phyloP scores from a whole-genome alignment of 1,140 invertebrate species.

The Chlorops oryzae region DNA sequence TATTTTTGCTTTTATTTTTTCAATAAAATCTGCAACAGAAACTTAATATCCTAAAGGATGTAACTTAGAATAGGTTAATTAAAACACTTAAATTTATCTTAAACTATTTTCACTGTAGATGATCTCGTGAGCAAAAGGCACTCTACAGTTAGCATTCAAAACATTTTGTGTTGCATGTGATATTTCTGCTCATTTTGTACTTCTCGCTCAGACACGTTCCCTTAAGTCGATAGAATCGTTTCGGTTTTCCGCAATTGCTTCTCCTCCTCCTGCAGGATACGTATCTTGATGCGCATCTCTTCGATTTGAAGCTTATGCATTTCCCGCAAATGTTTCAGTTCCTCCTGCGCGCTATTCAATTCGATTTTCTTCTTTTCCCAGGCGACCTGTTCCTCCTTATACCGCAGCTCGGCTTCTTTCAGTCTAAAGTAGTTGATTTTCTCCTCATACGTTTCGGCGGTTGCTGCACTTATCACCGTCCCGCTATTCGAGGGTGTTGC shows the following conservation, averaged over 20 bases:
- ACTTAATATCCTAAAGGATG: no score
- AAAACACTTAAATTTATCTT: no score
- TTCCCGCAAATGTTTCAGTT: slow-evolving; percentile 41
- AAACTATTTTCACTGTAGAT: no score
- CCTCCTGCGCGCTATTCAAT: slow-evolving; percentile 38
- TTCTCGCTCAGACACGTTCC: no score
- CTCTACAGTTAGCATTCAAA: no score
- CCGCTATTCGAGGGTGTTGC: background rate
- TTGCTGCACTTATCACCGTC: background rate
- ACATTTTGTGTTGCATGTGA: no score
- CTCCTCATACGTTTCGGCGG: slow-evolving; percentile 37
- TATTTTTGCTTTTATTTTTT: no score
- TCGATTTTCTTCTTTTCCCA: slow-evolving; percentile 41
- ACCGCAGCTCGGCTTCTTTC: slow-evolving; percentile 40
- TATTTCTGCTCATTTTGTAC: no score
- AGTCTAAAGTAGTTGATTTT: slow-evolving; percentile 40
- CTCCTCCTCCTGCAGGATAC: slow-evolving; percentile 44
- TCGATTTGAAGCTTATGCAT: slow-evolving; percentile 40
- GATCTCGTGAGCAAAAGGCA: no score
- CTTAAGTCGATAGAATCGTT: no score
- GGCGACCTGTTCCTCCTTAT: slow-evolving; percentile 40
- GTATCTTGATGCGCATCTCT: slow-evolving; percentile 44
- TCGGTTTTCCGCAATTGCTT: slow-evolving; percentile 35
- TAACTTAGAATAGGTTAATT: no score
- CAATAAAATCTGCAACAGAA: no score